phyloP scores from a whole-genome alignment of 92 coral and sea anemone genomes.

The Scolanthus callimorphus region DNA sequence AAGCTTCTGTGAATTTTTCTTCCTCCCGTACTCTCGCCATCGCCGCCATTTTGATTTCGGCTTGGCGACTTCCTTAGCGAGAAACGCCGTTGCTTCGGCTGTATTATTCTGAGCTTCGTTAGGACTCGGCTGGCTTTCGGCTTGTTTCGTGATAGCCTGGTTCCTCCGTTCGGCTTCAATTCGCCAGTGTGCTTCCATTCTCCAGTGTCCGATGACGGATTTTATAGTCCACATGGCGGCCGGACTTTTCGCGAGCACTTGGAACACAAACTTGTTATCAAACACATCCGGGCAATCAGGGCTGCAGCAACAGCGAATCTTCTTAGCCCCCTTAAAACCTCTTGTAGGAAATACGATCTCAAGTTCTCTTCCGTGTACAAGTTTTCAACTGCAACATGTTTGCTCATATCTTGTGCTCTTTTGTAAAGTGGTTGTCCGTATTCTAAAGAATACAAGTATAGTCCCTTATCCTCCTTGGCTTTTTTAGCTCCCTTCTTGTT shows the following conservation, averaged over 20 bases:
- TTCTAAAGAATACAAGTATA: not conserved
- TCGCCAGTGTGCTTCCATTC: not conserved
- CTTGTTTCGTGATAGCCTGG: too few species aligned
- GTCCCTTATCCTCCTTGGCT: too few species aligned
- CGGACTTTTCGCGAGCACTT: not conserved
- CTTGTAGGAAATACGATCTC: not conserved
- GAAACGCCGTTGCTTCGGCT: not conserved
- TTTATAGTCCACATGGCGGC: conserved; percentile 5
- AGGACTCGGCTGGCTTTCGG: too few species aligned
- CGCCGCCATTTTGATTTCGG: not conserved
- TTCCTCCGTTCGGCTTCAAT: not conserved
- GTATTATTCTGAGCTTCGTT: not conserved
- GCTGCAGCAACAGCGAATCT: conserved; percentile 1
- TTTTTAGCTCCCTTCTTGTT: not conserved
- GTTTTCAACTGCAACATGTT: too few species aligned
- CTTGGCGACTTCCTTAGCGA: not conserved
- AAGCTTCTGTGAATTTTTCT: not conserved
- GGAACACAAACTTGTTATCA: conserved; percentile 12
- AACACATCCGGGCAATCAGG: conserved; percentile 6
- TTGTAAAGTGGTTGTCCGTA: not conserved
- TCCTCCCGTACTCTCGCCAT: not conserved
- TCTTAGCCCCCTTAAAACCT: conserved; percentile 2
- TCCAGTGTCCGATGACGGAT: not conserved
- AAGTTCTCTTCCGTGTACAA: not conserved
- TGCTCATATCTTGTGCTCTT: not conserved